Evolutionary conservation across 1,140 invertebrate genomes (phyloP), one percentile per base, ranked within the genome.

Genomic region (Cyclargus thomasi): DNA sequence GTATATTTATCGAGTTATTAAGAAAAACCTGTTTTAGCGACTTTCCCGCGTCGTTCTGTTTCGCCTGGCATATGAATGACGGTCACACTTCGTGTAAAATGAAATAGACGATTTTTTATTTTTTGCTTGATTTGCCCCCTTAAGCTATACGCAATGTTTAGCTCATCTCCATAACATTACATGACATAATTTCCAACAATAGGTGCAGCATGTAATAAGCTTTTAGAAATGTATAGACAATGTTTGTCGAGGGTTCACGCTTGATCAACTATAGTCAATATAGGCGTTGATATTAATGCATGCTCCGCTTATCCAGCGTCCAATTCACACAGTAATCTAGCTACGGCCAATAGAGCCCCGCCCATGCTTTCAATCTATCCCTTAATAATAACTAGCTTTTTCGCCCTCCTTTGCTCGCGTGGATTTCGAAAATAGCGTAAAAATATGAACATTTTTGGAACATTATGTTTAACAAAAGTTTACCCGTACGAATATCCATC

Each of bases 321-420:
- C 55, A 59, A 59, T 59, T 59, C 55, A 59, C 55, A 59, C 18
- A 59, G 55, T 59, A 59, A 59, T 59, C 55, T 59, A 59, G 55
- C 55, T 18, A 59, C 20, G 55, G 55, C 55, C 55, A 59, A 59
- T 59, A 21, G 55, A 59, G 55, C 55, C 55, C 55, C 55, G 18
- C 55, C 55, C 55, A 59, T 59, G 55, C 55, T 59, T 59, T 59
- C 55, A 20, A 59, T 59, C 18, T 21, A 20, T 21, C 55, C 55
- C 11, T 59, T 59, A 59, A 18, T 59, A 59, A 21, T 59, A 59
- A n/a, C n/a, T n/a, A n/a, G n/a, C n/a, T n/a, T n/a, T n/a, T n/a
- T n/a, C n/a, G n/a, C n/a, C n/a, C n/a, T n/a, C n/a, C n/a, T n/a
- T n/a, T n/a, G n/a, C n/a, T n/a, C n/a, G n/a, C n/a, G n/a, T n/a